phyloP scores from a whole-genome alignment of 2,113 vertebrate species.

The Jaculus jaculus region DNA sequence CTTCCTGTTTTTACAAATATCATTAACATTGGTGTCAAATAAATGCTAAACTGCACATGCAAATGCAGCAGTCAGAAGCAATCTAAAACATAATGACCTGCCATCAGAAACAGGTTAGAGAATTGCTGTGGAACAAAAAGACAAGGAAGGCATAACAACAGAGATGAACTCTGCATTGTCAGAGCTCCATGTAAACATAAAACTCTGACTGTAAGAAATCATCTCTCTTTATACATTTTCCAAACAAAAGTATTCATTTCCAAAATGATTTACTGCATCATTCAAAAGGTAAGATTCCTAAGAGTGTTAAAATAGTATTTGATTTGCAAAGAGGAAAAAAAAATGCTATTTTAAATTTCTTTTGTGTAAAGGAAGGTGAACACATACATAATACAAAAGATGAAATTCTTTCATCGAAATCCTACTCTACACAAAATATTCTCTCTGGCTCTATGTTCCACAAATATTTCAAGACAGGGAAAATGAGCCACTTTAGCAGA shows the following conservation, averaged over 20 bases:
- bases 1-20: conserved; percentile 47
- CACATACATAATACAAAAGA: conserved; percentile 57
- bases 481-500: neutral
- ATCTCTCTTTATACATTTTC: conserved; percentile 17
- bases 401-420: conserved; percentile 56
- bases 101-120: conserved; percentile 8
- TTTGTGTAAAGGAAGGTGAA: conserved; percentile 43
- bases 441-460: conserved; percentile 29
- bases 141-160: neutral
- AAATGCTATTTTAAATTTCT: conserved; percentile 50
- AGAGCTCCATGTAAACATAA: conserved; percentile 52
- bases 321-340: conserved; percentile 32
- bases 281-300: conserved; percentile 46
- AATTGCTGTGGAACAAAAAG: conserved; percentile 26
- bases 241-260: conserved; percentile 54
- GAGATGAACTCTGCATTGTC: conserved; percentile 18
- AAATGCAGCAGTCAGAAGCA: conserved; percentile 52
- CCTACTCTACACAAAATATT: conserved; percentile 52
- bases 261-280: conserved; percentile 20
- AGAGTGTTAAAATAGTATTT: conserved; percentile 48
- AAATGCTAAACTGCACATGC: conserved; percentile 15
- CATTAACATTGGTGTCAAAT: conserved; percentile 39
- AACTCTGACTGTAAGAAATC: conserved; percentile 35
- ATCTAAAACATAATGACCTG: conserved; percentile 45
- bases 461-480: neutral